phyloP scores from a whole-genome alignment of 2,113 vertebrate genomes.

The Semnornis frantzii region DNA sequence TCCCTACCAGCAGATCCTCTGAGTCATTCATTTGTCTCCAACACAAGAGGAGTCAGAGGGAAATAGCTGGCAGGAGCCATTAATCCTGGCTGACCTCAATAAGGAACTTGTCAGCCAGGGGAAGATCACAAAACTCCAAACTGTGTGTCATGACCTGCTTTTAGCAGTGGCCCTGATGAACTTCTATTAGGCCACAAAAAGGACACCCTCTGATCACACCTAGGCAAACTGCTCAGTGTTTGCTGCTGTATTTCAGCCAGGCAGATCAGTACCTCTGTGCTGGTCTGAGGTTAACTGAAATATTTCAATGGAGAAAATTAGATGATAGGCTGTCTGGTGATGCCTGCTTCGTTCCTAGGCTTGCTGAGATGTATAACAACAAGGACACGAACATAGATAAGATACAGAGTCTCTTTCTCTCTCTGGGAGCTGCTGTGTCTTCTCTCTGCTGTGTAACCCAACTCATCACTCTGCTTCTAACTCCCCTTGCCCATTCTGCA shows the following conservation, averaged over 20 bases:
- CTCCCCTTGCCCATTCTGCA: no score
- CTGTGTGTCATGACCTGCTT: not conserved
- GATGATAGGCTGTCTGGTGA: no score
- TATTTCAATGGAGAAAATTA: no score
- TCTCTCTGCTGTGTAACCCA: no score
- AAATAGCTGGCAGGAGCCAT: not conserved
- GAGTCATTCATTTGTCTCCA: not conserved
- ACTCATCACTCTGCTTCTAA: no score
- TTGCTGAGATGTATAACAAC: no score
- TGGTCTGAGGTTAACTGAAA: no score
- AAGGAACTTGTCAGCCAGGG: constrained; percentile 5
- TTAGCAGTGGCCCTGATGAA: not conserved
- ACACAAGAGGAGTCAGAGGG: not conserved
- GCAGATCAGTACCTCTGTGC: not conserved
- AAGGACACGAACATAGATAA: no score
- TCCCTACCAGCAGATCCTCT: not conserved
- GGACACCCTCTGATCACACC: not conserved
- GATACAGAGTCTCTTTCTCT: no score
- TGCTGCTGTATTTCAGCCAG: not conserved
- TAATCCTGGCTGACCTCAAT: constrained; percentile 40
- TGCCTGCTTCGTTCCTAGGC: no score
- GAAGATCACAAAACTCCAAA: constrained; percentile 1
- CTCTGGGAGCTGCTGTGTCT: no score
- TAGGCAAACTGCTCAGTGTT: not conserved
- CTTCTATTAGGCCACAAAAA: not conserved